Conservation (phyloP, 2,888 invertebrate genomes). For the Rugalucina vietnamica region DNA sequence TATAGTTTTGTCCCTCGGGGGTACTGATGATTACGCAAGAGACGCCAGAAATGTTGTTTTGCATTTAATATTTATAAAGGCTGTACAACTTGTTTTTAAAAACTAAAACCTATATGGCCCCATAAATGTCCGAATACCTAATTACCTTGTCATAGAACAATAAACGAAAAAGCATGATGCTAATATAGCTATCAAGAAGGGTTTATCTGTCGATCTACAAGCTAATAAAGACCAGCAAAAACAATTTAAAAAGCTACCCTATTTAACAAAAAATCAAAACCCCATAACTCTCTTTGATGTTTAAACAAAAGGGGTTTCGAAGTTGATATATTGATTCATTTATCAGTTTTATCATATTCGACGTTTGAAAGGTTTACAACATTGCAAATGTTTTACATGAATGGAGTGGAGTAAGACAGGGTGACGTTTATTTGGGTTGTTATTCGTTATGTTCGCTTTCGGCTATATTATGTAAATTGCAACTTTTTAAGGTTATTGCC, state of each 20-base stretch:
- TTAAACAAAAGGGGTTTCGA: not conserved
- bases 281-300: not conserved
- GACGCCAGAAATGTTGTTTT: not conserved
- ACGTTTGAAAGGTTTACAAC: slow-evolving; percentile 51
- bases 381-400: slow-evolving; percentile 28
- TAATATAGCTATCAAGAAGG: slow-evolving; percentile 1
- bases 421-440: no score
- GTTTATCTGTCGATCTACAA: not conserved
- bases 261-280: not conserved
- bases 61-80: not conserved
- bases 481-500: no score
- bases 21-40: not conserved
- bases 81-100: not conserved
- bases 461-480: no score
- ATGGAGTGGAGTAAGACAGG: slow-evolving; percentile 11
- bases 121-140: not conserved
- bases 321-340: not conserved
- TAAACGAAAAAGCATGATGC: not conserved
- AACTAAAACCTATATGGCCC: not conserved
- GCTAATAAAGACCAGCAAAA: not conserved
- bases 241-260: not conserved
- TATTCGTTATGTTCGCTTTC: no score
- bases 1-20: not conserved
- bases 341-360: not conserved
- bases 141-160: not conserved